phyloP scores from a whole-genome alignment of 2,888 invertebrate genomes.

The Rhagonycha lutea region DNA sequence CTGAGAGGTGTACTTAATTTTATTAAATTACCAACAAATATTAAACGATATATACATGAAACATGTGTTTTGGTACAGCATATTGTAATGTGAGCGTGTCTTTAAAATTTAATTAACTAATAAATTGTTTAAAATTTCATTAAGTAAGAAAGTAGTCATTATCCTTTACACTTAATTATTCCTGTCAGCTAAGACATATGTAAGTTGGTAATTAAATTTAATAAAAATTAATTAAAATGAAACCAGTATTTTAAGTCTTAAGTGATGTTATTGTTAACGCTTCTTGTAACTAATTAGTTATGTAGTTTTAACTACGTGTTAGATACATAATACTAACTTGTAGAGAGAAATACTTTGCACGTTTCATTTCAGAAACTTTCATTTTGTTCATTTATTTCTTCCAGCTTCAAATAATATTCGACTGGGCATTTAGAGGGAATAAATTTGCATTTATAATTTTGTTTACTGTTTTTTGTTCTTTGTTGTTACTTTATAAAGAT shows the following conservation, averaged over 20 bases:
- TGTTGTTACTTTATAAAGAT: background rate
- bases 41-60: background rate
- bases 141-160: conserved; percentile 1
- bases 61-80: background rate
- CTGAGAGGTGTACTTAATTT: background rate
- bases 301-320: background rate
- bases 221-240: background rate
- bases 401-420: background rate
- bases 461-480: background rate
- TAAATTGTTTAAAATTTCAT: conserved; percentile 3
- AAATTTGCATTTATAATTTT: background rate
- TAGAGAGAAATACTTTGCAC: background rate
- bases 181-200: background rate
- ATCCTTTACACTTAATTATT: background rate
- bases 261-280: background rate
- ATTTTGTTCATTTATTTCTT: background rate
- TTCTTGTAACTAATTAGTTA: background rate
- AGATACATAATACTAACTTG: background rate
- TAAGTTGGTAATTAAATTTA: conserved; percentile 5
- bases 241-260: background rate
- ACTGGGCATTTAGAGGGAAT: background rate
- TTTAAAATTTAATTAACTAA: conserved; percentile 3
- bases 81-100: background rate
- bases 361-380: background rate
- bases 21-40: background rate